A percentile compares a stretch with the other conserved stretches of the same genome.
These are phyloP conservation scores for Monopis laevigella DNA, from an alignment of 2,888 invertebrate species.

Conservation along the genomic window DNA sequence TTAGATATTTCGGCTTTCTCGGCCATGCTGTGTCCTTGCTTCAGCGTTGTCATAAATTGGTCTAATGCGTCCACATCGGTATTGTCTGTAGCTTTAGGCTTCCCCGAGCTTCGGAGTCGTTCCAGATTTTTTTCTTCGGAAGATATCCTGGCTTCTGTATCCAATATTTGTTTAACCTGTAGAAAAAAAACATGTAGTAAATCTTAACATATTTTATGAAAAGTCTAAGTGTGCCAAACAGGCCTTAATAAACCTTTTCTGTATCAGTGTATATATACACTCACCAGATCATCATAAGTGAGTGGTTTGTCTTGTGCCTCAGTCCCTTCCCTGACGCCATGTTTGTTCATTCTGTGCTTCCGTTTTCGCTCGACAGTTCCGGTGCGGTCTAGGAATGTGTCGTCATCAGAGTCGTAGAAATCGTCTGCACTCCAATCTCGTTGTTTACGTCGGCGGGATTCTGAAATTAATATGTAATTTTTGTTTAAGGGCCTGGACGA, in stretches of 20 bases:
- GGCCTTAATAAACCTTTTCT: too few species aligned
- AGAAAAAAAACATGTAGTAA: constrained; percentile 21
- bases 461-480: too few species aligned
- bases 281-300: constrained; percentile 75
- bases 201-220: constrained; percentile 12
- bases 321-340: constrained; percentile 69
- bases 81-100: constrained; percentile 21
- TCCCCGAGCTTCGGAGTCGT: constrained; percentile 33
- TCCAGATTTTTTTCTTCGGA: constrained; percentile 45
- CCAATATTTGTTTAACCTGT: constrained; percentile 72
- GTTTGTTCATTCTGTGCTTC: constrained; percentile 75
- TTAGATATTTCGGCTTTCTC: constrained; percentile 73
- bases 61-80: constrained; percentile 78
- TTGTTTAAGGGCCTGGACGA: too few species aligned
- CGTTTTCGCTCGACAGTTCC: constrained; percentile 91
- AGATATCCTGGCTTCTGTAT: constrained; percentile 63
- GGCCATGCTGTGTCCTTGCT: constrained; percentile 61
- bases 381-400: constrained; percentile 94
- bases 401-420: constrained; percentile 94
- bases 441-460: constrained; percentile 81
- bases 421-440: constrained; percentile 89
- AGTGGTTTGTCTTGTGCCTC: constrained; percentile 35
- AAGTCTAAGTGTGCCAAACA: constrained; percentile 30
- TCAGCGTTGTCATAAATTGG: constrained; percentile 80
- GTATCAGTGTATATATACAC: too few species aligned